Base-by-base conservation (phyloP, 1,140 invertebrate genomes). In the Archegozetes longisetosus region DNA sequence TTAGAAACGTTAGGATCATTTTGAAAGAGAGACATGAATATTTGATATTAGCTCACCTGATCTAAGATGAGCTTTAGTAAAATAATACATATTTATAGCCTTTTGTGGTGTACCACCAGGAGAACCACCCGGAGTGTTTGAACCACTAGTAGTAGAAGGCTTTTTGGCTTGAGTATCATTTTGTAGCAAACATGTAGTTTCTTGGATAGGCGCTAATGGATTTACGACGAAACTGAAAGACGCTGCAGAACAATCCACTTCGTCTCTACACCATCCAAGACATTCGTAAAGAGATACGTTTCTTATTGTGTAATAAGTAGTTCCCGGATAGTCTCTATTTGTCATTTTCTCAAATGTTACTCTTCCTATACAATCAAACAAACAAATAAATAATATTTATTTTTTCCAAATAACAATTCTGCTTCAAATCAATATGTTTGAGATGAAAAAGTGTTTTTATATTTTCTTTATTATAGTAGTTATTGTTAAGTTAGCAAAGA, bases 311-410 rank as follows among this genome's bases (percentile, higher is more conserved):
- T 89, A 92, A 70, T 93, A 93, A 6, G 86, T 88, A 28, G 83
- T 88, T 25, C 88, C 89, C 50, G 83, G 75, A 71, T 89, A 93
- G 71, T 93, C 89, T 62, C 83, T 82, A 71, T 92, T 88, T 57
- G 90, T 92, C 60, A 93, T 73, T 73, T 94, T 94, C 71, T 93
- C 89, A 69, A 94, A 94, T 1, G 87, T 88, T 67, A 84, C 85
- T 65, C 85, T 68, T 12, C 64, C 73, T 75, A 60, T n/a, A 61
- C 52, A 1, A 26, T 40, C 17, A 9, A 9, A 40, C 6, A 40
- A 40, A 40, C 17, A 9, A 40, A 40, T 40, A 40, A 40, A 40
- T 40, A 17, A 40, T 40, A 40, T 9, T 40, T 40, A 40, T 40
- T 40, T 40, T 40, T 40, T n/a, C n/a, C n/a, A n/a, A n/a, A n/a